Base-by-base conservation (phyloP, 30 jellyfish, hydroid and myxozoan genomes). In the Aurelia coerulea region DNA sequence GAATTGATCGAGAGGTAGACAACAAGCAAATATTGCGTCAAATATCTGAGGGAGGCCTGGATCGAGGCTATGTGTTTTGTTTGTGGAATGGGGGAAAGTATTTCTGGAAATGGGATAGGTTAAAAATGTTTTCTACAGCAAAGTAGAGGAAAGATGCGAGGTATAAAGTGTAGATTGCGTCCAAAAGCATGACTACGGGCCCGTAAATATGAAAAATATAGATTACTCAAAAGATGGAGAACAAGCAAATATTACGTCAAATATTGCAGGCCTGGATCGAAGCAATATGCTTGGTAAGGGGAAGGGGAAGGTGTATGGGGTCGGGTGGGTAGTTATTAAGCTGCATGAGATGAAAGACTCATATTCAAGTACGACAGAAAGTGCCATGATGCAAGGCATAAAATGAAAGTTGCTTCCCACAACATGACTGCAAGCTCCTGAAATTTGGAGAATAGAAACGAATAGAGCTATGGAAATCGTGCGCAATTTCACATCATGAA, bases 271-370 rank as follows among this genome's bases (percentile, higher is more conserved):
- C 77, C n/a, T 77, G 35, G 58, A 16, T 77, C 14, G 68, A 75
- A 35, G 85, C 33, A 56, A 60, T 68, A 56, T 80, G 96, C 69
- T 84, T 35, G 86, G 85, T 91, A 11, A 96, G 93, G 41, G 84
- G n/a, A 16, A 91, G 9, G 9, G 96, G 96, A 78, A 84, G 34
- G 18, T 96, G 97, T 14, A 80, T 52, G 1, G 97, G 97, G 16
- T 96, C 97, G 2, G 93, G 93, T 58, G 97, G 97, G 73, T 70
- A 66, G 15, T 77, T 73, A 18, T 68, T 50, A 46, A 73, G 90
- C 41, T 76, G 91, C 77, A 71, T 10, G 50, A 89, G 41, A 53
- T 73, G 70, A 37, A 50, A 14, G 49, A 73, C 42, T 50, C 82
- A 89, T 39, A 46, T 67, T 7, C 70, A 3, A 9, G n/a, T 0